These are phyloP conservation scores for Plebejus melissa DNA, from an alignment of 2,888 invertebrate species.

Conservation along the genomic window DNA sequence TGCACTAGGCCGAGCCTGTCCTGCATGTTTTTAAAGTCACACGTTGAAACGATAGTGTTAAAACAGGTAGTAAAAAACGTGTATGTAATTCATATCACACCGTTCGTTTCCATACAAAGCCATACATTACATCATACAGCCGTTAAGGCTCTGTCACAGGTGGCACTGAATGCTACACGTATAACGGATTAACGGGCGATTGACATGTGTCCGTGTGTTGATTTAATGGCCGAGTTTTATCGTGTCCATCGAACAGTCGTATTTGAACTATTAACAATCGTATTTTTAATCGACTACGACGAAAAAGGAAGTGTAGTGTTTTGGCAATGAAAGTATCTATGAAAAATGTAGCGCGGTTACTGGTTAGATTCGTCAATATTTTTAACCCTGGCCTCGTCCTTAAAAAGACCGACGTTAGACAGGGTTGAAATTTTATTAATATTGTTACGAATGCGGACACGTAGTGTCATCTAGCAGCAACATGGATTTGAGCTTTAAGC, in stretches of 20 bases:
- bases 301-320: not conserved
- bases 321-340: not conserved
- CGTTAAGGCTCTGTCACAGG: conserved; percentile 5
- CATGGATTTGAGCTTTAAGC: too few species aligned
- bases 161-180: conserved; percentile 1
- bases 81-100: conserved; percentile 9
- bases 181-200: conserved; percentile 9
- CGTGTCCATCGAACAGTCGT: not conserved
- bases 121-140: conserved; percentile 5
- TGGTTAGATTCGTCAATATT: too few species aligned
- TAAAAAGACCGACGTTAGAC: too few species aligned
- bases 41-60: not conserved
- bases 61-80: not conserved
- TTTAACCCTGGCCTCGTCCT: too few species aligned
- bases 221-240: conserved; percentile 7
- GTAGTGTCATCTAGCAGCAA: too few species aligned
- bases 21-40: not conserved
- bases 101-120: not conserved
- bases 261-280: not conserved
- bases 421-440: too few species aligned
- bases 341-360: not conserved
- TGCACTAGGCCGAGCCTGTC: too few species aligned
- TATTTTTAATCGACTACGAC: not conserved
- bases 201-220: conserved; percentile 9
- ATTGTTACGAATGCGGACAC: too few species aligned